These are phyloP conservation scores for Oreochromis niloticus DNA, from an alignment of 2,113 vertebrate species.

Conservation along the genomic window DNA sequence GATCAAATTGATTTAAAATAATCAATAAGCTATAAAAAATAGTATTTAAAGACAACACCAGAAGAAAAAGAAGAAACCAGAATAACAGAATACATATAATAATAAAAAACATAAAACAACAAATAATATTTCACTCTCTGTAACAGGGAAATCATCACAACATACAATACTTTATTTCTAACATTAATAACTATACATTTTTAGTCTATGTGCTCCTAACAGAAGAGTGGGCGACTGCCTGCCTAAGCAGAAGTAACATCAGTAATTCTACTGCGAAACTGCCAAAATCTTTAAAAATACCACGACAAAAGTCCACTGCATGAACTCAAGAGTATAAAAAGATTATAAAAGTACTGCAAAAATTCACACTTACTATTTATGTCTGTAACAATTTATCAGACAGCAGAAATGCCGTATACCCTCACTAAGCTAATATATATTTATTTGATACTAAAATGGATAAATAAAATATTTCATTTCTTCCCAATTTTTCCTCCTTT, in stretches of 20 bases:
- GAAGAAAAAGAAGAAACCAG: no score
- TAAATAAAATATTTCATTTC: neutral
- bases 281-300: neutral
- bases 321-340: neutral
- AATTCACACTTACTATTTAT: neutral
- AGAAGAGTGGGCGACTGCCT: neutral
- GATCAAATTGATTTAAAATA: no score
- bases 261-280: neutral
- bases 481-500: neutral
- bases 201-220: no score
- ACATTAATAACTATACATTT: no score
- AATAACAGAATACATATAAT: no score
- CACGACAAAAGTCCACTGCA: neutral
- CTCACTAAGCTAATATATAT: neutral
- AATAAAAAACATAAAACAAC: neutral
- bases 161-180: neutral
- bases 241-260: neutral
- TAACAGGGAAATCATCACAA: neutral
- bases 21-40: no score
- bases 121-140: neutral
- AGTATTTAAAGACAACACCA: no score
- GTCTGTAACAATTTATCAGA: neutral
- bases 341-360: neutral
- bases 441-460: neutral
- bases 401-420: rapidly evolving